Base-by-base conservation (phyloP, 2,797 vertebrate species). In the Zenarchopterus dispar region DNA sequence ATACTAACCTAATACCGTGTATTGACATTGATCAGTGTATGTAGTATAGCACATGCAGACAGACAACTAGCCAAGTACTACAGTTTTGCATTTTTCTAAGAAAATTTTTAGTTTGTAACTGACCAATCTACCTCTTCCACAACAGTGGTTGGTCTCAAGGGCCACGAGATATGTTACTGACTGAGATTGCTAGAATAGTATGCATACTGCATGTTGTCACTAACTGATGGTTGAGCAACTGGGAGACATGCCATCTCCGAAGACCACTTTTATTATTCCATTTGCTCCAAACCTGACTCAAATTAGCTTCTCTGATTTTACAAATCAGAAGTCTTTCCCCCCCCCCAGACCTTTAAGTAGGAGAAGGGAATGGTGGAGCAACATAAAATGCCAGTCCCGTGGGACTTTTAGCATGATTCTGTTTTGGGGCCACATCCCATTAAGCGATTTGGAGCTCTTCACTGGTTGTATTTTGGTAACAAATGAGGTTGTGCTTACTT, bases 401-500 rank as follows among this genome's bases (percentile, higher is more conserved):
- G 48, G 15, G 48, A 48, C 21, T 10, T 5, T 24, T 24, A 28
- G 33, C 39, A 22, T 13, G 3, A 24, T 24, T 22, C 15, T 17
- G 59, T 23, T 48, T n/a, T 17, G 15, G 17, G 44, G 18, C 10
- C 11, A 33, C 26, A 18, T 13, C 22, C 6, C 22, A 23, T 50
- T 42, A 19, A 44, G 19, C 18, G 19, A 18, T 28, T 52, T 42
- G 13, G 1, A 39, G 31, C 51, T 16, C 39, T 55, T 48, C 39
- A 21, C 18, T 28, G 17, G 22, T 36, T 11, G 23, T 11, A 5
- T 56, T 65, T 31, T 23, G 41, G 18, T 41, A 44, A 10, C 13
- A 33, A 45, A 45, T 18, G 18, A 62, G 49, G 50, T 52, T 53
- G 28, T 45, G 26, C 60, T 33, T 19, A 11, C 44, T 52, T 44